phyloP scores from a whole-genome alignment of 2,113 vertebrate genomes.

The Mola mola region DNA sequence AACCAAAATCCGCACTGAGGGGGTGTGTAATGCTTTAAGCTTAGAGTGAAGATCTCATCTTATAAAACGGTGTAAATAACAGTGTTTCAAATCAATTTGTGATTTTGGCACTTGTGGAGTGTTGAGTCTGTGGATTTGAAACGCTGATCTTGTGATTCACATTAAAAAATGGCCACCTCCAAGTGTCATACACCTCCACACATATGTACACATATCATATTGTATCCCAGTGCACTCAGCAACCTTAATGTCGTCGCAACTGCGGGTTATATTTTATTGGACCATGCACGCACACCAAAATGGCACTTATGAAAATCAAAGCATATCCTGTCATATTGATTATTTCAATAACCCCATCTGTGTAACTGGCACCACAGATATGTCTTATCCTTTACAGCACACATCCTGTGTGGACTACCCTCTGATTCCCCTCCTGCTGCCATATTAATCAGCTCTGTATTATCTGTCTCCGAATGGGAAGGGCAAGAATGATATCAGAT shows the following conservation, averaged over 20 bases:
- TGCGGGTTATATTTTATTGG: not conserved
- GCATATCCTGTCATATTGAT: constrained; percentile 11
- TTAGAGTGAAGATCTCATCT: too few relatives aligned
- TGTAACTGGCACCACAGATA: constrained; percentile 23
- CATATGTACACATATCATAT: not conserved
- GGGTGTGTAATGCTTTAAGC: too few relatives aligned
- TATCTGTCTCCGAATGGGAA: too few relatives aligned
- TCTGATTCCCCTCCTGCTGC: constrained; percentile 39
- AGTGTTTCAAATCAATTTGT: too few relatives aligned
- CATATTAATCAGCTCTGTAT: too few relatives aligned
- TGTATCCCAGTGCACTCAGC: not conserved
- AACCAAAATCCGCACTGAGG: too few relatives aligned
- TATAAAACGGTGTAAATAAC: too few relatives aligned
- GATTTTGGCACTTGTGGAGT: too few relatives aligned
- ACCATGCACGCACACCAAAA: not conserved
- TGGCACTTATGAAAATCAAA: not conserved
- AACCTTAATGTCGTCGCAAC: not conserved
- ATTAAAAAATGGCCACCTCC: too few relatives aligned
- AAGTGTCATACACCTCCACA: not conserved
- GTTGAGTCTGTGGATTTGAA: too few relatives aligned
- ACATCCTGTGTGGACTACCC: constrained; percentile 23
- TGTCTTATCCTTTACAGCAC: constrained; percentile 33
- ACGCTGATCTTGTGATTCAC: too few relatives aligned
- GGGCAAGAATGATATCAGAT: too few relatives aligned
- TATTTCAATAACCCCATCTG: constrained; percentile 31